Conservation (phyloP, 1,140 invertebrate genomes). For the Drosophila sp. region DNA sequence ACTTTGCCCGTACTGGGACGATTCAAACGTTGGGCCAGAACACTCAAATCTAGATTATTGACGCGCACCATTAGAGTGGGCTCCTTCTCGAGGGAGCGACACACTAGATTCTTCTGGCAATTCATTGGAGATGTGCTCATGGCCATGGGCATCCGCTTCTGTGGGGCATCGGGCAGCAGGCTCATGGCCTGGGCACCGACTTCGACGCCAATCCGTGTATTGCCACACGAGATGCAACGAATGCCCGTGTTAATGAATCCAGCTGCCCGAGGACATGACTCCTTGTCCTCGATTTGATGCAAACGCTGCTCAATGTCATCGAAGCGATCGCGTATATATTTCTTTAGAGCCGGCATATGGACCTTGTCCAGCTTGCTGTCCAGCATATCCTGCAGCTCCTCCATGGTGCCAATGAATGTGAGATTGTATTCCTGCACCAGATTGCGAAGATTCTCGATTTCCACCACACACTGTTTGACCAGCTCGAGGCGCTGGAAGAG, state of each 20-base stretch:
- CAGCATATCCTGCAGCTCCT: conserved; percentile 81
- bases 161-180: conserved; percentile 42
- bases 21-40: conserved; percentile 52
- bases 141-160: background rate
- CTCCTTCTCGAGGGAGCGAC: conserved; percentile 58
- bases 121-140: background rate
- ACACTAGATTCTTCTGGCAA: conserved; percentile 46
- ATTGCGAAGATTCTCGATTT: conserved; percentile 58
- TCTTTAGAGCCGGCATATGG: conserved; percentile 75
- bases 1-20: conserved; percentile 53
- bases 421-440: conserved; percentile 62
- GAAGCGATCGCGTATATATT: conserved; percentile 74
- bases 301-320: conserved; percentile 56
- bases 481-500: conserved; percentile 60
- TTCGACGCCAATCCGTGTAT: conserved; percentile 51
- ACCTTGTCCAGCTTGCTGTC: conserved; percentile 78
- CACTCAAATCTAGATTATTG: conserved; percentile 54
- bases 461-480: conserved; percentile 65
- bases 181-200: conserved; percentile 49
- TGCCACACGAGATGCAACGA: conserved; percentile 61
- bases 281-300: conserved; percentile 52
- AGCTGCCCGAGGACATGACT: conserved; percentile 60
- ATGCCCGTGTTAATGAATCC: conserved; percentile 61
- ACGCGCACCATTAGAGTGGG: conserved; percentile 64
- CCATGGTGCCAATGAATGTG: conserved; percentile 72